Evolutionary conservation across 2,113 vertebrate species (phyloP).

Genomic region (Lasiurus borealis): DNA sequence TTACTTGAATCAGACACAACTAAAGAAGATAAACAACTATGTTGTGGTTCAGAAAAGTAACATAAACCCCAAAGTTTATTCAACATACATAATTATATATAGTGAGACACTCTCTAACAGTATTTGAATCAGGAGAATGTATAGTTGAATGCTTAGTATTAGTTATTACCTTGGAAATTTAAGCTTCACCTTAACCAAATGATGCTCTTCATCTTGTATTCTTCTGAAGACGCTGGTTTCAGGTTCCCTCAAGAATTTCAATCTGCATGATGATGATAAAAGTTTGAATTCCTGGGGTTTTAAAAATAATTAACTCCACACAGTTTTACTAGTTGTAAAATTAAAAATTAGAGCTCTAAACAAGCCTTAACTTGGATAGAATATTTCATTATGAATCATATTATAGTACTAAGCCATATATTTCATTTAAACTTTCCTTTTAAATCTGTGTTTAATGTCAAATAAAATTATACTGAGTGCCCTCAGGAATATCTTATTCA

Average conservation of each 20-base stretch:
- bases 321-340: constrained; percentile 60
- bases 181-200: constrained; percentile 53
- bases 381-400: constrained; percentile 57
- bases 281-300: constrained; percentile 64
- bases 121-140: constrained; percentile 42
- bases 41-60: constrained; percentile 11
- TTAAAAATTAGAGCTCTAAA: not conserved
- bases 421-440: constrained; percentile 59
- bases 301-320: constrained; percentile 74
- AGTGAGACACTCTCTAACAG: not conserved
- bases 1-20: constrained; percentile 38
- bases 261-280: constrained; percentile 69
- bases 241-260: constrained; percentile 67
- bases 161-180: not conserved
- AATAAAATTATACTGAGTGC: constrained; percentile 59
- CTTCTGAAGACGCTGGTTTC: not conserved
- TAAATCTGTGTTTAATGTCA: constrained; percentile 59
- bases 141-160: constrained; percentile 33
- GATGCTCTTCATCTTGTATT: constrained; percentile 60
- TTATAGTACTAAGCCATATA: constrained; percentile 33
- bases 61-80: constrained; percentile 24
- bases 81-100: constrained; percentile 10
- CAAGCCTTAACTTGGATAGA: constrained; percentile 27
- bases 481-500: constrained; percentile 49
- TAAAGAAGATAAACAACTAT: constrained; percentile 46